Evolutionary conservation across 2,113 vertebrate species (phyloP).

Genomic region (Apaloderma vittatum): DNA sequence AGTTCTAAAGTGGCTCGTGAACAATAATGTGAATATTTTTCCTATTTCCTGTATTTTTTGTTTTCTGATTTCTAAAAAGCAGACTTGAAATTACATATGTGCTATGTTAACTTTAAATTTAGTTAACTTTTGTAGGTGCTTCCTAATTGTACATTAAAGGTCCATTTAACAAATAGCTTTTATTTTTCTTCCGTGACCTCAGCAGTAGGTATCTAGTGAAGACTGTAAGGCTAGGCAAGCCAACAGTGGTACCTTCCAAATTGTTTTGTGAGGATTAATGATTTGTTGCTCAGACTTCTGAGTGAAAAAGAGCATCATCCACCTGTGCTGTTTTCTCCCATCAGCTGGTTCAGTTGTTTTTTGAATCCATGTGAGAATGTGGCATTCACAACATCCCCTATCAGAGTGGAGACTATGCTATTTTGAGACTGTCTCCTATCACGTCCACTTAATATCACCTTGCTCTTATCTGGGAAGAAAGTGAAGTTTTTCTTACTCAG

Average conservation of each 20-base stretch:
- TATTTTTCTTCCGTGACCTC: neutral
- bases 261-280: neutral
- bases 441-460: neutral
- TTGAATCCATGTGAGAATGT: neutral
- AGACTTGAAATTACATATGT: neutral
- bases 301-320: neutral
- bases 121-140: neutral
- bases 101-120: neutral
- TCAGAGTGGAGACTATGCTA: neutral
- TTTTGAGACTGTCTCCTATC: neutral
- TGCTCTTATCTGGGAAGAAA: neutral
- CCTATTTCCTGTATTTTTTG: neutral
- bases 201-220: neutral
- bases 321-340: neutral
- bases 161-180: neutral
- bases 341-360: neutral
- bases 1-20: neutral
- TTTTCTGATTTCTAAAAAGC: neutral
- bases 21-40: neutral
- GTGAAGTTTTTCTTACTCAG: neutral
- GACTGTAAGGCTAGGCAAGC: neutral
- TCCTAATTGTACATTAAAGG: neutral
- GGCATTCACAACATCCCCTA: neutral
- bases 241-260: neutral
- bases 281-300: neutral